Percentiles rank a stretch among this genome's conserved stretches.
phyloP scores from a whole-genome alignment of 2,797 vertebrate species.

The Pseudochromis fuscus region DNA sequence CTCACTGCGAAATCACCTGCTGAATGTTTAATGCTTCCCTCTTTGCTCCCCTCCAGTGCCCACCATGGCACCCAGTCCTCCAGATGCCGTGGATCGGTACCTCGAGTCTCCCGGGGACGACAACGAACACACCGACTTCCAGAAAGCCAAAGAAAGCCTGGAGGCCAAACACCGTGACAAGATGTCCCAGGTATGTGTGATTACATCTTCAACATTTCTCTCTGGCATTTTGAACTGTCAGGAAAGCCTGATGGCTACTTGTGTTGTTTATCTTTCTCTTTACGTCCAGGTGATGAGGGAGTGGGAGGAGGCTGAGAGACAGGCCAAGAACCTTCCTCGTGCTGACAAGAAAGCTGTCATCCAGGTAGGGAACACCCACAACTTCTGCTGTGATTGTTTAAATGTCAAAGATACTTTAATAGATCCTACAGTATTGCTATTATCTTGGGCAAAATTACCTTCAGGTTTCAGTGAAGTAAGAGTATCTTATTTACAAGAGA shows the following conservation, averaged over 20 bases:
- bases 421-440: background rate
- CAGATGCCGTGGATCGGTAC: slow-evolving; percentile 94
- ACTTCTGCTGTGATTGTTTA: background rate
- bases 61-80: slow-evolving; percentile 94
- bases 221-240: background rate
- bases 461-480: background rate
- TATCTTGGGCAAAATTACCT: background rate
- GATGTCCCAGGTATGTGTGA: slow-evolving; percentile 91
- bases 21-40: slow-evolving; percentile 19
- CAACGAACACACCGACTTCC: slow-evolving; percentile 94
- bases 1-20: background rate
- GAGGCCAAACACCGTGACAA: slow-evolving; percentile 96
- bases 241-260: background rate
- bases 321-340: slow-evolving; percentile 94
- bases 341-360: slow-evolving; percentile 98
- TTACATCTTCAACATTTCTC: background rate
- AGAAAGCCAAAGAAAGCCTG: slow-evolving; percentile 96
- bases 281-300: slow-evolving; percentile 94
- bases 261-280: background rate
- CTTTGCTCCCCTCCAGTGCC: slow-evolving; percentile 85
- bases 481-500: background rate
- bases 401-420: background rate
- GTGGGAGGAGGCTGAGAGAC: slow-evolving; percentile 97
- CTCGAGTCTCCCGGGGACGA: slow-evolving; percentile 94
- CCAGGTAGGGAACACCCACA: slow-evolving; percentile 86